Evolutionary conservation across 2,797 vertebrate genomes (phyloP).

Genomic region (Morus bassanus): DNA sequence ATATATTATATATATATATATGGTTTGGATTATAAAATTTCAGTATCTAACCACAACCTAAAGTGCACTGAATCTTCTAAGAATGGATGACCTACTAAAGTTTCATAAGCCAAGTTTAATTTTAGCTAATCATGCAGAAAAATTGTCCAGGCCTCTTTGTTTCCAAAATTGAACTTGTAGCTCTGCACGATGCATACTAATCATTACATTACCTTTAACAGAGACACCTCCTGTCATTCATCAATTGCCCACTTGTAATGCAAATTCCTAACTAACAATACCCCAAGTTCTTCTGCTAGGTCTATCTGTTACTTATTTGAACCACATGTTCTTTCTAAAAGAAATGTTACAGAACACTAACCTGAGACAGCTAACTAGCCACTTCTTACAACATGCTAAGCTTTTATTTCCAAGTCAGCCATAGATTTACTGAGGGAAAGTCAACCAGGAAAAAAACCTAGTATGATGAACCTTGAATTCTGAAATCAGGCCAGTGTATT

Average conservation of each 20-base stretch:
- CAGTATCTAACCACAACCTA: not conserved
- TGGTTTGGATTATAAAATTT: not conserved
- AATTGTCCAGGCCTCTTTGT: not conserved
- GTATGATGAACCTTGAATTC: not conserved
- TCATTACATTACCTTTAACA: conserved; percentile 5
- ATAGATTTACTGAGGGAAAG: not conserved
- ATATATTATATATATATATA: not conserved
- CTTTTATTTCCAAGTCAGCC: not conserved
- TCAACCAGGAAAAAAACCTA: not conserved
- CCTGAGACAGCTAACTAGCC: not conserved
- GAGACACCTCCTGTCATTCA: conserved; percentile 1
- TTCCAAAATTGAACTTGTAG: conserved; percentile 20
- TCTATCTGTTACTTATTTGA: not conserved
- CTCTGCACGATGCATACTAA: not conserved
- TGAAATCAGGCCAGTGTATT: not conserved
- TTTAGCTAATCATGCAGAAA: conserved; percentile 12
- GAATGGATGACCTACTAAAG: not conserved
- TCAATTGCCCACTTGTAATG: conserved; percentile 8
- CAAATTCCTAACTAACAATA: conserved; percentile 24
- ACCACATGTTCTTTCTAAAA: not conserved
- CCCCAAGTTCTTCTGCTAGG: not conserved
- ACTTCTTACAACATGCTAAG: not conserved
- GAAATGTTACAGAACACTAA: not conserved
- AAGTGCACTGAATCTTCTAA: not conserved
- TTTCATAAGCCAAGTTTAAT: not conserved